These are phyloP conservation scores for Eciton burchellii DNA, from an alignment of 1,140 invertebrate species.

Conservation along the genomic window DNA sequence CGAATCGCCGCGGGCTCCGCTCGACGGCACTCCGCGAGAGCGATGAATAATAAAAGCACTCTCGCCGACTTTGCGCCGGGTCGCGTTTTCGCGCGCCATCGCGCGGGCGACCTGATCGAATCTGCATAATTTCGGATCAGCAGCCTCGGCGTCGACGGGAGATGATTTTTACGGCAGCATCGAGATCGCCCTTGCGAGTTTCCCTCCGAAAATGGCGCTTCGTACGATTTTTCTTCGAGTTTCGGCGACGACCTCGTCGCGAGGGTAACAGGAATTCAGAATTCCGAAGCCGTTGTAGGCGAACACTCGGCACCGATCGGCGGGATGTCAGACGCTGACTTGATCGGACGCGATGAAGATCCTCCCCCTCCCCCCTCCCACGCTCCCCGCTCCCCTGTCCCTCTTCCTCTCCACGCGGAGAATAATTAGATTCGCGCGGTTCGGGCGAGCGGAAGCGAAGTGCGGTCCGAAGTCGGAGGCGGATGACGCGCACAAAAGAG, in stretches of 20 bases:
- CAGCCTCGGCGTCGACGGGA: slow-evolving; percentile 44
- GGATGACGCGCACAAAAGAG: slow-evolving; percentile 52
- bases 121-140: slow-evolving; percentile 73
- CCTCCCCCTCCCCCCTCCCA: too few species aligned
- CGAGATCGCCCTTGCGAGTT: slow-evolving; percentile 41
- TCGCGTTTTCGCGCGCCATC: slow-evolving; percentile 39
- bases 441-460: slow-evolving; percentile 55
- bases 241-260: background rate
- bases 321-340: slow-evolving; percentile 47
- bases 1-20: slow-evolving; percentile 57
- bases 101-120: slow-evolving; percentile 64
- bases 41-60: slow-evolving; percentile 77
- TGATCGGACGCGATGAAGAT: too few species aligned
- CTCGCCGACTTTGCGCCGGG: slow-evolving; percentile 66
- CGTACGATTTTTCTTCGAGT: too few species aligned
- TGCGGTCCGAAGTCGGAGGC: slow-evolving; percentile 37
- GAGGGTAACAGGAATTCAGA: background rate
- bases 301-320: slow-evolving; percentile 22
- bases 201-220: too few species aligned
- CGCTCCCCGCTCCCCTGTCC: too few species aligned
- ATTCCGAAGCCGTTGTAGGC: background rate
- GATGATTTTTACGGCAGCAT: slow-evolving; percentile 50
- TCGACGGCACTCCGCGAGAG: slow-evolving; percentile 36
- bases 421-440: slow-evolving; percentile 67
- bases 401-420: slow-evolving; percentile 54